Base-by-base conservation (phyloP, 2,113 vertebrate species). In the Trichechus manatus region DNA sequence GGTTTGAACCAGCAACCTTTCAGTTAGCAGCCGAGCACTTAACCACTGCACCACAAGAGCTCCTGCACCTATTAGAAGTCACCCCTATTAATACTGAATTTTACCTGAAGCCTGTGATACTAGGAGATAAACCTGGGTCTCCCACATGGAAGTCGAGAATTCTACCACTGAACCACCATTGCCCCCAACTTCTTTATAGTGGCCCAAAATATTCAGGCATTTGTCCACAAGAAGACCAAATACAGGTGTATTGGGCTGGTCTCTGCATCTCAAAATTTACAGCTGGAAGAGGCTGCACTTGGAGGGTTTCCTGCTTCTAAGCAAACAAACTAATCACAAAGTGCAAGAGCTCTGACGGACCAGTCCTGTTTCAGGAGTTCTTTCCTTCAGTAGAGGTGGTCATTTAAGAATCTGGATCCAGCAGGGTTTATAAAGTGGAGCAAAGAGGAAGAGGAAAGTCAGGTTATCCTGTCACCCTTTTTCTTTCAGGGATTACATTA, bases 201-300 rank as follows among this genome's bases (percentile, higher is more conserved):
- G 3, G 23, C 2, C 47, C n/a, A 13, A 9, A 11, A 2, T 2
- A 6, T 8, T 29, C 27, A n/a, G 15, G 15, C 5, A 13, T 25
- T 23, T 9, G 14, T 33, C 31, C 31, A n/a, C 31, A 6, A 7
- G 11, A n/a, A n/a, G 83, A 20, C 44, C 68, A 14, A 17, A 44
- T 29, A 1, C 15, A 10, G 10, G 9, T 23, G 25, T 42, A 61
- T n/a, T 20, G 31, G 19, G 0, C 13, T 80, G 39, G 10, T 53
- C 84, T 81, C 63, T 15, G 42, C 64, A 42, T 44, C 77, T 66
- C 13, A 15, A n/a, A 23, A 17, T 42, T 19, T 23, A 13, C 19
- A 4, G 9, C 29, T n/a, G 56, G 56, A n/a, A n/a, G 47, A 44
- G 15, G 64, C 23, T 8, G 8, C 27, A 1, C 8, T 1, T 13